These are phyloP conservation scores for Chaenocephalus aceratus DNA, from an alignment of 2,113 vertebrate genomes.

Conservation along the genomic window DNA sequence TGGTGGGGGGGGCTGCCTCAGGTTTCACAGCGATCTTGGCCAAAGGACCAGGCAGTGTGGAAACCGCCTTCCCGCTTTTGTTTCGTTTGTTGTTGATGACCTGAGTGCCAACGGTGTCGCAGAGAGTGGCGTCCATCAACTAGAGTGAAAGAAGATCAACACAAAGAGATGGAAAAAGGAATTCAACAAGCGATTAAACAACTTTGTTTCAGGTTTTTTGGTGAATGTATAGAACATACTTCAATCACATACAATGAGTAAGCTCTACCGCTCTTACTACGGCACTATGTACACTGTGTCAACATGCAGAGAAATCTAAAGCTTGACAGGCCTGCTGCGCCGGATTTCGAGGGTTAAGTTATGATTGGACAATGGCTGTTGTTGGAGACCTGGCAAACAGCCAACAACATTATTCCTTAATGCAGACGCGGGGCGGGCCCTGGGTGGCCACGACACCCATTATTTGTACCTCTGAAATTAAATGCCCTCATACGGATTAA, in stretches of 20 bases:
- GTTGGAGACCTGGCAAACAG: not conserved
- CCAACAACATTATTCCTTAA: too few relatives aligned
- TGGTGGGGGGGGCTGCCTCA: slow-evolving; percentile 42
- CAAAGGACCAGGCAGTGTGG: slow-evolving; percentile 60
- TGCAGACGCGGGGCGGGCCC: too few relatives aligned
- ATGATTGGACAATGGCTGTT: not conserved
- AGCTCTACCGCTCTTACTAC: too few relatives aligned
- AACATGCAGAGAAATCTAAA: not conserved
- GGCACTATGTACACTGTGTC: not conserved
- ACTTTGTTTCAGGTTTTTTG: too few relatives aligned
- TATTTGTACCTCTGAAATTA: too few relatives aligned
- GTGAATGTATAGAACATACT: too few relatives aligned
- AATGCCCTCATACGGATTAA: too few relatives aligned
- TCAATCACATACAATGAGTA: too few relatives aligned
- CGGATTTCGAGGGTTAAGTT: too few relatives aligned
- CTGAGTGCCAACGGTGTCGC: slow-evolving; percentile 77
- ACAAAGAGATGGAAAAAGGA: not conserved
- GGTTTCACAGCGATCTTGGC: slow-evolving; percentile 70
- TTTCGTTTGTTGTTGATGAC: slow-evolving; percentile 63
- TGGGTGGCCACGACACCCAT: too few relatives aligned
- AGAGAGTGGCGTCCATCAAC: slow-evolving; percentile 85
- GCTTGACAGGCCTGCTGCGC: not conserved
- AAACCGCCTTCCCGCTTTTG: slow-evolving; percentile 37
- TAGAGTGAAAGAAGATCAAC: slow-evolving; percentile 34
- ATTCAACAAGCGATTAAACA: not conserved